Conservation (phyloP, 2,888 invertebrate species). For the Eubasilissa splendida region DNA sequence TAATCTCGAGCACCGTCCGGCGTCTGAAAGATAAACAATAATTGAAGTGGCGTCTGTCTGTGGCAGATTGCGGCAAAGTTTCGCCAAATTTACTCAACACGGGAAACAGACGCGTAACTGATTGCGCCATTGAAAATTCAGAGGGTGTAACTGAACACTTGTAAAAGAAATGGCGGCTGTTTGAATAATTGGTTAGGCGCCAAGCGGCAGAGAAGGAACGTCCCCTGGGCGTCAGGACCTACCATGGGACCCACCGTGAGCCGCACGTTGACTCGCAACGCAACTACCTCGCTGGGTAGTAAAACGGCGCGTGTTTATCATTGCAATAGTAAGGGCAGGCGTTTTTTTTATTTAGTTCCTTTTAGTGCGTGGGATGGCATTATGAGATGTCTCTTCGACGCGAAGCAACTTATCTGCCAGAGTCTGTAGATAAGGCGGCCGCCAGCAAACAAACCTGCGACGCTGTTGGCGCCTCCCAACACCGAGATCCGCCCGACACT, state of each 20-base stretch:
- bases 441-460: conserved; percentile 19
- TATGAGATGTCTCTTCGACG: conserved; percentile 35
- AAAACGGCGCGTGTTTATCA: conserved; percentile 24
- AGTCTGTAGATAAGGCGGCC: conserved; percentile 26
- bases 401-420: conserved; percentile 43
- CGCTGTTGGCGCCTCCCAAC: conserved; percentile 26
- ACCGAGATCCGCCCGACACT: conserved; percentile 20
- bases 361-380: conserved; percentile 12
- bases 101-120: conserved; percentile 15
- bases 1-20: conserved; percentile 10
- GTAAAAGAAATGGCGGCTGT: conserved; percentile 30
- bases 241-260: not conserved
- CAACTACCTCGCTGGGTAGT: not conserved
- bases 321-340: conserved; percentile 6
- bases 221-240: conserved; percentile 26
- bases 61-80: not conserved
- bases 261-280: not conserved
- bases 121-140: conserved; percentile 10
- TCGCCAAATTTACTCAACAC: conserved; percentile 11
- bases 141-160: conserved; percentile 27
- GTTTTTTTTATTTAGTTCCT: not conserved
- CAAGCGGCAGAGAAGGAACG: conserved; percentile 25
- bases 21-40: conserved; percentile 15
- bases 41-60: conserved; percentile 24
- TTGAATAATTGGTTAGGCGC: conserved; percentile 46